A percentile compares a stretch with the other conserved stretches of the same genome.
Conservation (phyloP, 2,888 invertebrate species). For the Tenthredo livida region DNA sequence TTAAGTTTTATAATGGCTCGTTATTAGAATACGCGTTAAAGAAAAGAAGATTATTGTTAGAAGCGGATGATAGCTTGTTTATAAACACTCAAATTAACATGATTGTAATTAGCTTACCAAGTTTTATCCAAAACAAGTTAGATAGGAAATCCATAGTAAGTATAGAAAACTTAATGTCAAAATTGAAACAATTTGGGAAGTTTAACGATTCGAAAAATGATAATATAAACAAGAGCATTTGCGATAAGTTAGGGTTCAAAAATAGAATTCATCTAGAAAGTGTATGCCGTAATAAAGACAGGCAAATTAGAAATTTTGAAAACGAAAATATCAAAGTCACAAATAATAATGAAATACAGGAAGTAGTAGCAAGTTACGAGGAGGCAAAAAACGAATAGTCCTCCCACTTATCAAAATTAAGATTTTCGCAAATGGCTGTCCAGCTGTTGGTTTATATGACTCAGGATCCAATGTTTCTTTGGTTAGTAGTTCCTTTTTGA, state of each 20-base stretch:
- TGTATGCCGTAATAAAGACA: slow-evolving; percentile 38
- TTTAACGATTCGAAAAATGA: slow-evolving; percentile 30
- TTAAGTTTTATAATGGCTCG: slow-evolving; percentile 46
- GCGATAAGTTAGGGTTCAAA: slow-evolving; percentile 12
- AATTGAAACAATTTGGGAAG: slow-evolving; percentile 17
- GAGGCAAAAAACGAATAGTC: slow-evolving; percentile 50
- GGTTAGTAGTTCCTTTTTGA: neutral
- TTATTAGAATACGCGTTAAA: slow-evolving; percentile 52
- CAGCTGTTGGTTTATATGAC: neutral
- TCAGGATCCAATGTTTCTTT: slow-evolving; percentile 13
- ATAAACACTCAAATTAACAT: slow-evolving; percentile 33
- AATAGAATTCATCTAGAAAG: slow-evolving; percentile 34
- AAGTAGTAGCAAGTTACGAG: slow-evolving; percentile 16
- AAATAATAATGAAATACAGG: slow-evolving; percentile 21
- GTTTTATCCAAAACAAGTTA: slow-evolving; percentile 37
- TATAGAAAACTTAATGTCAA: slow-evolving; percentile 39
- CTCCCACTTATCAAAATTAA: neutral
- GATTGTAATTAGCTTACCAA: slow-evolving; percentile 43
- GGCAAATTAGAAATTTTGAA: slow-evolving; percentile 18
- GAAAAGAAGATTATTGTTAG: slow-evolving; percentile 50
- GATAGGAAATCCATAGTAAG: slow-evolving; percentile 27
- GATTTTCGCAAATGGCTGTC: neutral
- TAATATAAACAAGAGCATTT: slow-evolving; percentile 22
- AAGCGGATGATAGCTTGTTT: slow-evolving; percentile 33
- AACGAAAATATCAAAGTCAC: slow-evolving; percentile 11